Evolutionary conservation across 1,140 invertebrate species (phyloP).

Genomic region (Cydia strobilella): DNA sequence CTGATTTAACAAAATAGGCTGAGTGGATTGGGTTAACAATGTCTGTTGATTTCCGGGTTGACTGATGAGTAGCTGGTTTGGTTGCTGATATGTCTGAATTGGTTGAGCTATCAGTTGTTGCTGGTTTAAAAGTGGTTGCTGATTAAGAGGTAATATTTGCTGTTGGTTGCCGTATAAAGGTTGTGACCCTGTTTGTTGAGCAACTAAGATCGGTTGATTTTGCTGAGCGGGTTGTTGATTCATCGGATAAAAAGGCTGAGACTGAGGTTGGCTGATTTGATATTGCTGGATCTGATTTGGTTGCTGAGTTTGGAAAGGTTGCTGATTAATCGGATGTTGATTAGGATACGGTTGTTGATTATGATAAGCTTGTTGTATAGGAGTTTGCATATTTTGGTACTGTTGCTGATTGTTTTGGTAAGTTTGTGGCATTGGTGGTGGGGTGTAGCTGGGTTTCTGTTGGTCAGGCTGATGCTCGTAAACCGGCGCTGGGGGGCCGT

Average conservation of each 20-base stretch:
- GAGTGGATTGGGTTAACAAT: neutral
- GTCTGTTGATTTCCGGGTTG: conserved; percentile 10
- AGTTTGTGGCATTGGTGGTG: neutral
- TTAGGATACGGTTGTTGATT: neutral
- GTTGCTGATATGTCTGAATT: conserved; percentile 4
- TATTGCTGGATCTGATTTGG: conserved; percentile 2
- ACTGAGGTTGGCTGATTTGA: neutral
- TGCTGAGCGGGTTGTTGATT: neutral
- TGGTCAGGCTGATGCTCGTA: conserved; percentile 1
- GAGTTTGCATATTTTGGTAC: conserved; percentile 9
- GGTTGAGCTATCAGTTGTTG: neutral
- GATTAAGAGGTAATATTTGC: neutral
- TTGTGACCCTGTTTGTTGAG: neutral
- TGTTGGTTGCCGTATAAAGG: neutral
- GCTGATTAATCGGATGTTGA: neutral
- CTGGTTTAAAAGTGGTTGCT: neutral
- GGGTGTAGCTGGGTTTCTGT: neutral
- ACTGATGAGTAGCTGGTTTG: conserved; percentile 23
- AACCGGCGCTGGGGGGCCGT: neutral
- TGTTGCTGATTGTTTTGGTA: conserved; percentile 21
- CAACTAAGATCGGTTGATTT: neutral
- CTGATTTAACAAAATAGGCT: conserved; percentile 4
- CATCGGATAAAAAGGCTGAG: neutral
- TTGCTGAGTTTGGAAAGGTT: neutral
- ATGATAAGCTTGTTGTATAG: neutral